Evolutionary conservation across 2,888 invertebrate species (phyloP).

Genomic region (Tinea pellionella): DNA sequence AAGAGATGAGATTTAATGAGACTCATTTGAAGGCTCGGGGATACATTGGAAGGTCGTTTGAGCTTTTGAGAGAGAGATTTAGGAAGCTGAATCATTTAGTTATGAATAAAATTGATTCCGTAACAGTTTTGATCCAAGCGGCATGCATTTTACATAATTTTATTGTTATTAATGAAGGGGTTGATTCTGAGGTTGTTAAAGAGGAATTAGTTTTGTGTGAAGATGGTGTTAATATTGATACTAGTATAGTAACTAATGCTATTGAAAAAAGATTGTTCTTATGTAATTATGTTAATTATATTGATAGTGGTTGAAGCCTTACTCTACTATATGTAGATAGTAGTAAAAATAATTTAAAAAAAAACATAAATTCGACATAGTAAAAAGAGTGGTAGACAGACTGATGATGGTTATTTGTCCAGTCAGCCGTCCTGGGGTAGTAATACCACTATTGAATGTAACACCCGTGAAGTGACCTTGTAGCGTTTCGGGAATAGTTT

Average conservation of each 20-base stretch:
- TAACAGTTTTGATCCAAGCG: slow-evolving; percentile 39
- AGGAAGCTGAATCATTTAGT: slow-evolving; percentile 47
- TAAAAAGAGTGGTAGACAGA: no score
- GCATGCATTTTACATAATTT: slow-evolving; percentile 59
- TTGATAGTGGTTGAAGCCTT: slow-evolving; percentile 27
- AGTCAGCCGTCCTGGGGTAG: no score
- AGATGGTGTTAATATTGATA: slow-evolving; percentile 48
- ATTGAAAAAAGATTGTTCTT: slow-evolving; percentile 54
- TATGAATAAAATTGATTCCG: slow-evolving; percentile 36
- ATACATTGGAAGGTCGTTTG: slow-evolving; percentile 53
- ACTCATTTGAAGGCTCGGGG: slow-evolving; percentile 46
- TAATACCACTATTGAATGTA: no score
- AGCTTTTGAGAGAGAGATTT: slow-evolving; percentile 46
- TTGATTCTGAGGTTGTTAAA: slow-evolving; percentile 32
- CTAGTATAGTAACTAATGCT: slow-evolving; percentile 43
- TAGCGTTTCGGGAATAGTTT: no score
- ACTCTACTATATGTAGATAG: no score
- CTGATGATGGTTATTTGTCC: no score
- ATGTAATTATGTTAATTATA: slow-evolving; percentile 56
- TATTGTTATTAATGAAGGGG: slow-evolving; percentile 51
- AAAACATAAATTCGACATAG: no score
- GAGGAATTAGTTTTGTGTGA: slow-evolving; percentile 44
- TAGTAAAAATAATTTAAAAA: no score
- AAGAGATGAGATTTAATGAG: slow-evolving; percentile 61
- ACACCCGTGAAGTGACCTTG: no score